Evolutionary conservation across 2,888 invertebrate species (phyloP), one percentile per base, ranked within the genome.

Genomic region (Pollenia angustigena): DNA sequence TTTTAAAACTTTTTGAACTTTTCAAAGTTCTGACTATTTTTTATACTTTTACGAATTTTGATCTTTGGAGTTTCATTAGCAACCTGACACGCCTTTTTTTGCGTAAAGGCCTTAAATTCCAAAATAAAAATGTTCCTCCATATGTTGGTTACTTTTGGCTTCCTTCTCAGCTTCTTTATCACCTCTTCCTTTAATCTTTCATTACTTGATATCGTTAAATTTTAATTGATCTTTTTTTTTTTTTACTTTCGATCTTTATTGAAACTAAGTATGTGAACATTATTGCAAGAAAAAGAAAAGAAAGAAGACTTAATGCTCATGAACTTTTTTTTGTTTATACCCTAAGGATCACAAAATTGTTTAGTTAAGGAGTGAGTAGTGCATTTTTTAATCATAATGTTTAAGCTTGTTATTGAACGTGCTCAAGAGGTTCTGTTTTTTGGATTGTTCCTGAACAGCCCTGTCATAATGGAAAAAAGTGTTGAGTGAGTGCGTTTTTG

Each of bases 181-280:
- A 75, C 8, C 8, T 64, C 32, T 12, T n/a, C 54, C n/a, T 54
- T 10, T 11, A 54, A 66, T 66, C 71, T 80, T 50, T 78, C 60
- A 79, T 76, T 87, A 90, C 90, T 90, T 91, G 90, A 90, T 92
- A 92, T 92, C 92, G 91, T 92, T 92, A 91, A 91, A 92, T 92
- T 92, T 92, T 92, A 92, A 92, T 92, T 92, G 92, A 92, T 92
- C 92, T 92, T 83, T 82, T 81, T 79, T 83, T 82, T 81, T 79
- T 78, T 62, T 75, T 14, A 52, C 60, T 10, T 32, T 64, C 16
- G 18, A n/a, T 42, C 23, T 71, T 80, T 83, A 82, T 85, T 80
- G 79, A 82, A 82, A 86, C 68, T 79, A 85, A 85, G 74, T 79
- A 82, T 83, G 86, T 80, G 83, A 83, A 80, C 75, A 81, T 81